phyloP scores from a whole-genome alignment of 1,140 invertebrate species.

The Drosophila simulans region DNA sequence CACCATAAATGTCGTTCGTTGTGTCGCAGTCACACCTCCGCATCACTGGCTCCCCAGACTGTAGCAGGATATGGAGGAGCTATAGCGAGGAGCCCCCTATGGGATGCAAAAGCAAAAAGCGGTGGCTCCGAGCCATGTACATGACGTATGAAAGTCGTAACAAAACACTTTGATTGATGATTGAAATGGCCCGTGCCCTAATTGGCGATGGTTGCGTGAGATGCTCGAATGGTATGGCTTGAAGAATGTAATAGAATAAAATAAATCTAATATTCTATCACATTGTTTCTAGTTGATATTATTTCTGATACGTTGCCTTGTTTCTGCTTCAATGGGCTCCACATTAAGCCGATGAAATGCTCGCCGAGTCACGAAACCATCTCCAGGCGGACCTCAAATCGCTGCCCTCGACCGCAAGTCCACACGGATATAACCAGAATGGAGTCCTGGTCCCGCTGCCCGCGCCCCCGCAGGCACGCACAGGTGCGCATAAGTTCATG shows the following conservation, averaged over 20 bases:
- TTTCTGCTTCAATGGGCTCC: too few relatives aligned
- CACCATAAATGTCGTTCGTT: slow-evolving; percentile 77
- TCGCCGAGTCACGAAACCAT: slow-evolving; percentile 23
- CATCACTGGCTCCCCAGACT: slow-evolving; percentile 19
- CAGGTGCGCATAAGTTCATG: slow-evolving; percentile 66
- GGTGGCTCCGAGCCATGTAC: slow-evolving; percentile 46
- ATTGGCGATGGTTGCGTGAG: slow-evolving; percentile 32
- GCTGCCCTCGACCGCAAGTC: slow-evolving; percentile 43
- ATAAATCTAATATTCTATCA: not conserved
- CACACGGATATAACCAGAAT: slow-evolving; percentile 57
- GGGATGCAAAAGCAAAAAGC: slow-evolving; percentile 41
- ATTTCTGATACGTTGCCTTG: not conserved
- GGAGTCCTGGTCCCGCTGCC: slow-evolving; percentile 30
- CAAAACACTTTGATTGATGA: slow-evolving; percentile 82
- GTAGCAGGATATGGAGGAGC: not conserved
- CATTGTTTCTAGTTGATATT: not conserved
- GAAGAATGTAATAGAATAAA: not conserved
- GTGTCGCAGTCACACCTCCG: slow-evolving; percentile 72
- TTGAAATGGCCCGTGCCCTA: slow-evolving; percentile 47
- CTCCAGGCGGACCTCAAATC: slow-evolving; percentile 54
- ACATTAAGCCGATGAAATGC: not conserved
- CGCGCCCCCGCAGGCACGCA: slow-evolving; percentile 14
- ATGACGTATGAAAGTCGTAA: slow-evolving; percentile 79
- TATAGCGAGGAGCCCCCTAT: slow-evolving; percentile 14
- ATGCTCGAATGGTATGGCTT: not conserved